Conservation (phyloP, 2,888 invertebrate species). For the Macrophya alboannulata region DNA sequence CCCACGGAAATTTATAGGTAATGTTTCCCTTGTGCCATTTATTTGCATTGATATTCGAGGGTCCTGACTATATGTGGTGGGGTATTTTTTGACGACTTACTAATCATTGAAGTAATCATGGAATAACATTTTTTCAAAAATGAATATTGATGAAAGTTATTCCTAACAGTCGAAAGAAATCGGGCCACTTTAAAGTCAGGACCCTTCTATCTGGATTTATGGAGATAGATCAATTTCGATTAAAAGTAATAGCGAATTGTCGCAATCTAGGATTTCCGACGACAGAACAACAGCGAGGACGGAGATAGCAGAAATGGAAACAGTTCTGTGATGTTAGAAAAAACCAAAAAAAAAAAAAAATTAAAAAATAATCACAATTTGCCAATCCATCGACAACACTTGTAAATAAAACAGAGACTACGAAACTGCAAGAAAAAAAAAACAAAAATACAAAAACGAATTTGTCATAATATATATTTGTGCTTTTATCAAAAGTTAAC, state of each 20-base stretch:
- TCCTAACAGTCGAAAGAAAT: neutral
- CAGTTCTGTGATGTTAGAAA: conserved; percentile 89
- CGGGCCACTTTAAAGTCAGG: conserved; percentile 16
- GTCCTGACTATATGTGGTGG: neutral
- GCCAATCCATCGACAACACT: conserved; percentile 41
- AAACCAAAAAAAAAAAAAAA: conserved; percentile 19
- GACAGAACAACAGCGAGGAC: conserved; percentile 82
- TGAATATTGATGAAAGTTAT: too few species aligned
- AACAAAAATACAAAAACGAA: neutral
- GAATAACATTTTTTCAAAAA: too few species aligned
- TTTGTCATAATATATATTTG: neutral
- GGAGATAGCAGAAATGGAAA: conserved; percentile 95
- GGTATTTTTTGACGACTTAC: neutral
- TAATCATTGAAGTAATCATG: neutral
- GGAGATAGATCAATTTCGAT: conserved; percentile 9
- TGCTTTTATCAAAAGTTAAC: conserved; percentile 27
- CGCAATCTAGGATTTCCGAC: conserved; percentile 70
- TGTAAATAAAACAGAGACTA: conserved; percentile 45
- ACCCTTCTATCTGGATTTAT: neutral
- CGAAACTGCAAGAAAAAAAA: neutral
- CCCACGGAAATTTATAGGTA: conserved; percentile 79
- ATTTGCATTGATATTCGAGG: neutral
- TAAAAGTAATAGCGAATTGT: conserved; percentile 48
- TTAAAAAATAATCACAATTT: neutral
- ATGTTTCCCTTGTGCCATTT: conserved; percentile 51